Percentiles rank a stretch among this genome's conserved stretches.
Conservation (phyloP, 2,797 vertebrate genomes). For the Ctenopoma multispine region DNA sequence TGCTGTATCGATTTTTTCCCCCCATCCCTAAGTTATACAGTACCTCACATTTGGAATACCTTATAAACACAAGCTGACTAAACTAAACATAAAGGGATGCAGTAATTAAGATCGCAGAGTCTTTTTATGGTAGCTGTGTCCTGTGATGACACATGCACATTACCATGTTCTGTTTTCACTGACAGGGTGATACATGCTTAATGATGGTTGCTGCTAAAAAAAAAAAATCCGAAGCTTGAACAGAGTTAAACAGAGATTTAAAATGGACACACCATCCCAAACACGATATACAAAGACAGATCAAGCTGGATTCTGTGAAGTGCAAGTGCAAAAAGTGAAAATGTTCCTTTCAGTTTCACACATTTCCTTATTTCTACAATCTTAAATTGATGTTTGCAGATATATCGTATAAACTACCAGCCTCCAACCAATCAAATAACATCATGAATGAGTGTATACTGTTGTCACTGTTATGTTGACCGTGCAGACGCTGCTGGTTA, state of each 20-base stretch:
- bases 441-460: background rate
- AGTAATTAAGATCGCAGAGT: slow-evolving; percentile 30
- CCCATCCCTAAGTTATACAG: too few relatives aligned
- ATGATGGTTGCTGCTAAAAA: slow-evolving; percentile 29
- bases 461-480: background rate
- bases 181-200: slow-evolving; percentile 24
- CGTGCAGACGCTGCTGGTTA: background rate
- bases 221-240: slow-evolving; percentile 7
- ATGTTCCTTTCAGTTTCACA: background rate
- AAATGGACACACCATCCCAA: background rate
- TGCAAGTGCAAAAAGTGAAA: background rate
- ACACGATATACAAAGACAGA: background rate
- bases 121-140: slow-evolving; percentile 18
- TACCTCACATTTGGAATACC: too few relatives aligned
- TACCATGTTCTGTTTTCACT: slow-evolving; percentile 19
- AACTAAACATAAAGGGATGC: background rate
- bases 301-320: background rate
- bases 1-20: too few relatives aligned
- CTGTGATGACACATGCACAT: slow-evolving; percentile 33
- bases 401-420: background rate
- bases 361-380: background rate
- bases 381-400: background rate
- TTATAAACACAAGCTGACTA: slow-evolving; percentile 3
- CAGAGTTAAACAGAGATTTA: background rate
- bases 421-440: background rate